phyloP scores from a whole-genome alignment of 2,113 vertebrate species.

The Arvicanthis niloticus region DNA sequence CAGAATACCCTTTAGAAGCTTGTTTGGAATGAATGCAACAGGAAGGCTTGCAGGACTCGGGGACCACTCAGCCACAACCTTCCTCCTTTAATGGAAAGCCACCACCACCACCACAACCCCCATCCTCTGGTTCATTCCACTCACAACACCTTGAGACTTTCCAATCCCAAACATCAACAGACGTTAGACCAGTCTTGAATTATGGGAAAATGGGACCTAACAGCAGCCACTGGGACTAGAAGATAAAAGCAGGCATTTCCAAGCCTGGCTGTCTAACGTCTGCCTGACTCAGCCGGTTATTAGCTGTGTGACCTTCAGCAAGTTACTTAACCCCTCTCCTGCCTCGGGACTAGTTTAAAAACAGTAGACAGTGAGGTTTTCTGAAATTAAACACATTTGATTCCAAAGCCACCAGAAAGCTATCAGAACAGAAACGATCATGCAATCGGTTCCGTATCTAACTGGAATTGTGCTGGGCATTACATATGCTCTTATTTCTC shows the following conservation, averaged over 20 bases:
- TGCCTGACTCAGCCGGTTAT: constrained; percentile 28
- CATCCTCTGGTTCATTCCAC: neutral
- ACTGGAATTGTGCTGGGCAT: neutral
- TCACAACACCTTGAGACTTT: constrained; percentile 5
- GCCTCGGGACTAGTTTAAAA: constrained; percentile 53
- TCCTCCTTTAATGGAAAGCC: neutral
- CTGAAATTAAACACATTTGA: neutral
- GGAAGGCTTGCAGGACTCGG: neutral
- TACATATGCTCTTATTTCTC: neutral
- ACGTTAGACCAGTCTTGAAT: neutral
- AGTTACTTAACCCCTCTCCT: constrained; percentile 50
- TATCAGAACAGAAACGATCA: neutral
- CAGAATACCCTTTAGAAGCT: neutral
- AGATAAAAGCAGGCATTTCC: neutral
- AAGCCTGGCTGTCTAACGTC: neutral
- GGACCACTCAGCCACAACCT: neutral
- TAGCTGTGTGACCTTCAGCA: constrained; percentile 50
- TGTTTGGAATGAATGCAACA: neutral
- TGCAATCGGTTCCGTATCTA: neutral
- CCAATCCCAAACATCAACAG: neutral
- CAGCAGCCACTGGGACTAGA: neutral
- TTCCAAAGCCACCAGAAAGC: neutral
- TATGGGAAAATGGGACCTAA: neutral
- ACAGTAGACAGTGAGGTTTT: neutral
- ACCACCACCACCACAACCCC: no score